Evolutionary conservation across 2,888 invertebrate genomes (phyloP).

Genomic region (Drosophila anceps): DNA sequence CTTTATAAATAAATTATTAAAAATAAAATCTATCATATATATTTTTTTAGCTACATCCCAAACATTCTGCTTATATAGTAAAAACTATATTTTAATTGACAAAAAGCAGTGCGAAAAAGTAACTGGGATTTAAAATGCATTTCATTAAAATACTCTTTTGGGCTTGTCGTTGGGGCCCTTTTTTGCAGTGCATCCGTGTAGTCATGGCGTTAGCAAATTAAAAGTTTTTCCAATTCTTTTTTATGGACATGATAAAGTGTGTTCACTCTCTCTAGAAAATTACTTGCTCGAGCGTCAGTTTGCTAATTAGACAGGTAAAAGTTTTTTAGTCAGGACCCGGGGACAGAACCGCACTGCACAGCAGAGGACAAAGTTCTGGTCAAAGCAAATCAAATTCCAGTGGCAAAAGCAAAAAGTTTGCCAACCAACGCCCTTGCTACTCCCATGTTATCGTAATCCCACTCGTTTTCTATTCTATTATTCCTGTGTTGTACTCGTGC

Average conservation of each 20-base stretch:
- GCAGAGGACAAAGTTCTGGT: slow-evolving; percentile 30
- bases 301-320: slow-evolving; percentile 71
- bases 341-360: not conserved
- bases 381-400: slow-evolving; percentile 24
- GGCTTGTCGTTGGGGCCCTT: not conserved
- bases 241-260: slow-evolving; percentile 49
- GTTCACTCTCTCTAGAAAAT: slow-evolving; percentile 58
- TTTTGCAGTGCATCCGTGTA: slow-evolving; percentile 42
- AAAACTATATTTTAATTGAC: slow-evolving; percentile 1
- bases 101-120: not conserved
- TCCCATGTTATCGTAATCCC: slow-evolving; percentile 43
- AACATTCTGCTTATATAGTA: not conserved
- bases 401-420: slow-evolving; percentile 18
- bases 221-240: slow-evolving; percentile 59
- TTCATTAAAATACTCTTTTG: slow-evolving; percentile 1
- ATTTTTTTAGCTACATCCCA: not conserved
- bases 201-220: slow-evolving; percentile 63
- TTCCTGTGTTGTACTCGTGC: slow-evolving; percentile 31
- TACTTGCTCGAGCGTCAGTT: slow-evolving; percentile 52
- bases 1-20: slow-evolving; percentile 5
- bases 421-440: slow-evolving; percentile 1
- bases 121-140: not conserved
- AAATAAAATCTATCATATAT: not conserved
- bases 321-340: slow-evolving; percentile 20
- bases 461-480: slow-evolving; percentile 52